Evolutionary conservation across 2,888 invertebrate genomes (phyloP).

Genomic region (Drosophila rubida): DNA sequence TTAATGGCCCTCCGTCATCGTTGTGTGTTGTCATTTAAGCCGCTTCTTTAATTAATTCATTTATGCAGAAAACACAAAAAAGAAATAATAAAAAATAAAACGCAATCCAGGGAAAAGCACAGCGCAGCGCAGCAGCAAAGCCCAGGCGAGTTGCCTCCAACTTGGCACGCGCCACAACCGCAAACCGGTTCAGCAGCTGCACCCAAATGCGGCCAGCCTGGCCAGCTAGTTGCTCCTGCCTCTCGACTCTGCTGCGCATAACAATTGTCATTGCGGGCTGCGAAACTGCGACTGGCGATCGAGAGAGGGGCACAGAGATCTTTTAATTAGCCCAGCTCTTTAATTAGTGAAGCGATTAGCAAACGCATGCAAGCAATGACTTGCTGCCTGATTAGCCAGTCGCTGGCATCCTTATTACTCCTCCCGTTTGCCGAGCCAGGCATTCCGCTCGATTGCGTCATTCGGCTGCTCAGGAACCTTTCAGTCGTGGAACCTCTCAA

Average conservation of each 20-base stretch:
- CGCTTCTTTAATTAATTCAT: slow-evolving; percentile 70
- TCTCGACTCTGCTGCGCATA: slow-evolving; percentile 14
- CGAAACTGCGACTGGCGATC: slow-evolving; percentile 11
- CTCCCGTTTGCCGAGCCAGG: not conserved
- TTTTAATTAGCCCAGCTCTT: slow-evolving; percentile 48
- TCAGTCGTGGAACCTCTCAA: too few relatives aligned
- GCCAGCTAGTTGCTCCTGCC: slow-evolving; percentile 8
- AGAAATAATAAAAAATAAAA: slow-evolving; percentile 4
- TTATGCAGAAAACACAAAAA: slow-evolving; percentile 48
- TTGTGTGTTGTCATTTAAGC: slow-evolving; percentile 49
- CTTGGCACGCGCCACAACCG: slow-evolving; percentile 51
- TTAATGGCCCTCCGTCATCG: slow-evolving; percentile 50
- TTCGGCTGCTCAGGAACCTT: too few relatives aligned
- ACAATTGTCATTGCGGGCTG: slow-evolving; percentile 61
- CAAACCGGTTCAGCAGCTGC: slow-evolving; percentile 75
- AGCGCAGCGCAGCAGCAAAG: not conserved
- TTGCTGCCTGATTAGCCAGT: slow-evolving; percentile 3
- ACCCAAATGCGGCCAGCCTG: slow-evolving; percentile 59
- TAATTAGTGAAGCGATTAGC: slow-evolving; percentile 50
- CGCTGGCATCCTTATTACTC: slow-evolving; percentile 19
- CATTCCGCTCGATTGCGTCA: too few relatives aligned
- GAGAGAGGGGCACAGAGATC: slow-evolving; percentile 11
- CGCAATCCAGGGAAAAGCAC: slow-evolving; percentile 19
- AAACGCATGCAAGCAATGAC: not conserved
- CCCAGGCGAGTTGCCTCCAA: not conserved